Evolutionary conservation across 2,888 invertebrate genomes (phyloP), one percentile per base, ranked within the genome.

Genomic region (Diachrysia chrysitis): DNA sequence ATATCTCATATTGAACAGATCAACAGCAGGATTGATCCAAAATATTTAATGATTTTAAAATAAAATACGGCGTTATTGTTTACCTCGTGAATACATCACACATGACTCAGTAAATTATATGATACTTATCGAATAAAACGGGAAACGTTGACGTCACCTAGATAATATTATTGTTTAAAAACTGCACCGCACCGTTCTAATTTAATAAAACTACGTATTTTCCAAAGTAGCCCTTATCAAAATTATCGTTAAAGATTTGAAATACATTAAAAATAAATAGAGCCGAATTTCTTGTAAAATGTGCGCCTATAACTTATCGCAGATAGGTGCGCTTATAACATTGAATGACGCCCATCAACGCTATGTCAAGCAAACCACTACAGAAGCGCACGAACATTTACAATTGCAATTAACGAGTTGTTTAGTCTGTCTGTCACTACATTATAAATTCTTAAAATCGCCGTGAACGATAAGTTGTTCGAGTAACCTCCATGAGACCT

Each of bases 401-500:
- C 32, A 9, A 53, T 37, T 23, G 19, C 66, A 48, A 32, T 60
- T 60, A 29, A 37, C 10, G 21, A 37, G 2, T 21, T 56, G 46
- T 48, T 23, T 58, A 42, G 48, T 48, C 57, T 64, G 32, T 35
- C 25, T 55, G 57, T 42, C 32, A 42, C n/a, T 37, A 42, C 42
- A 6, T 42, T 42, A 42, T 42, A 42, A 42, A 42, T 42, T 16
- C n/a, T 42, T 42, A 6, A 42, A 42, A 42, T 42, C 42, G n/a
- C n/a, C n/a, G 42, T 42, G 42, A 42, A 42, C 42, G 17, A 19
- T 12, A 51, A 58, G 17, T 6, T 55, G 68, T 63, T 51, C 54
- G 62, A 63, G 63, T 58, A 68, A 12, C 21, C n/a, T 29, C 21
- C 55, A 21, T 42, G n/a, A 42, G 42, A 35, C 35, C 66, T 60